Evolutionary conservation across 2,113 vertebrate genomes (phyloP).

Genomic region (Carettochelys insculpta): DNA sequence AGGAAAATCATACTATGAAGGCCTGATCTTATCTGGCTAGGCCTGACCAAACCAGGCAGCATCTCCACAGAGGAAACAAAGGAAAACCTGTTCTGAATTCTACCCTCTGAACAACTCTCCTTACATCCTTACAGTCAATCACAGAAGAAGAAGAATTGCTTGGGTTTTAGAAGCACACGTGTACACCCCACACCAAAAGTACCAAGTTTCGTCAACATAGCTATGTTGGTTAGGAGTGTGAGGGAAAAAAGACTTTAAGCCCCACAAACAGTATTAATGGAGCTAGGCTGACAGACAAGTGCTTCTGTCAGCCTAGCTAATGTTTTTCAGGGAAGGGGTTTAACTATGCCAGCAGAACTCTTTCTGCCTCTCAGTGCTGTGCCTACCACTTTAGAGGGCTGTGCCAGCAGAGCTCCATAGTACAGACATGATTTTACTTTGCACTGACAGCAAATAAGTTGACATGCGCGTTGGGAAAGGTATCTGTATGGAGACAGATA

Average conservation of each 20-base stretch:
- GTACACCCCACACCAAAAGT: background rate
- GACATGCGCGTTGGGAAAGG: background rate
- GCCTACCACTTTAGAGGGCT: background rate
- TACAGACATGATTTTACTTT: background rate
- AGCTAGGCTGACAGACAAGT: background rate
- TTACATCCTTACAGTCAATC: background rate
- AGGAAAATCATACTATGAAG: background rate
- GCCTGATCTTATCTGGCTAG: background rate
- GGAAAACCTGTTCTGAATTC: background rate
- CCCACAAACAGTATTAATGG: background rate
- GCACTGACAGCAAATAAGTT: background rate
- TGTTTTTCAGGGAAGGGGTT: background rate
- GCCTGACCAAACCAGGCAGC: background rate
- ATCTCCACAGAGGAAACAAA: background rate
- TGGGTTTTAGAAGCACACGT: rapidly evolving
- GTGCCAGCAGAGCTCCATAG: background rate
- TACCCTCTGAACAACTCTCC: background rate
- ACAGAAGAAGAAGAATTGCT: background rate
- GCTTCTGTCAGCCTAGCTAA: background rate
- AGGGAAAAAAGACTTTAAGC: background rate
- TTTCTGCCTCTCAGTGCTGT: background rate
- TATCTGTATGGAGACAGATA: background rate
- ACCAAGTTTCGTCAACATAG: background rate
- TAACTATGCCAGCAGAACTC: background rate
- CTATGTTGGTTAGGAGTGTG: background rate